Evolutionary conservation across 2,888 invertebrate genomes (phyloP), one percentile per base, ranked within the genome.

Genomic region (Oconnorella tubifera): DNA sequence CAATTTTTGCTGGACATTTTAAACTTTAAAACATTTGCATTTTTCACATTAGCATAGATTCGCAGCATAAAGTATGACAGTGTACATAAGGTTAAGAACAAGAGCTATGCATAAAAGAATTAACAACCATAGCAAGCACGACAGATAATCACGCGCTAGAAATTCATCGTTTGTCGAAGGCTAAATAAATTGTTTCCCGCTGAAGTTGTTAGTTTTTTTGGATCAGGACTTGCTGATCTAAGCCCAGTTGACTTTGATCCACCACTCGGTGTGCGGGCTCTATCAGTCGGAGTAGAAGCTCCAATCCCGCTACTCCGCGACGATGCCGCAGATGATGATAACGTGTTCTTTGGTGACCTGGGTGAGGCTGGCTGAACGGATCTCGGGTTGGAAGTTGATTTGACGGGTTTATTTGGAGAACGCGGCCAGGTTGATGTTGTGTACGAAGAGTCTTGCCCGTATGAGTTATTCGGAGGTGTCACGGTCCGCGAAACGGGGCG

Each of bases 361-460:
- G 32, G 50, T n/a, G 60, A 50, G 6, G 60, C 48, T n/a, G 60
- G 50, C 49, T 40, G 48, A 3, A 33, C 50, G 10, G 60, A 60
- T 23, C 50, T 49, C 6, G 60, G 50, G 25, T 32, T 59, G 27
- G 29, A 27, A 1, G 60, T 29, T 4, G 60, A 60, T 4, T 28
- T 14, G 28, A 60, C 14, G 49, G 50, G 4, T 28, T 29, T 10
- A 27, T 51, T 51, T n/a, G 60, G 50, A 4, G 60, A 49, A 0
- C 60, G 48, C 25, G 66, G 66, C 66, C 66, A 66, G 6, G 66
- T 66, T 23, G 66, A 66, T 27, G 66, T 66, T 29, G 62, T 50
- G 23, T 57, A 58, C 1, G 66, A 51, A 6, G 66, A 62, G 23
- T 62, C 56, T 14, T 62, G 56, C 19, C 56, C 49, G n/a, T 58